Percentiles rank a stretch among this genome's conserved stretches.
These are phyloP conservation scores for Pao palembangensis DNA, from an alignment of 2,113 vertebrate species.

Conservation along the genomic window DNA sequence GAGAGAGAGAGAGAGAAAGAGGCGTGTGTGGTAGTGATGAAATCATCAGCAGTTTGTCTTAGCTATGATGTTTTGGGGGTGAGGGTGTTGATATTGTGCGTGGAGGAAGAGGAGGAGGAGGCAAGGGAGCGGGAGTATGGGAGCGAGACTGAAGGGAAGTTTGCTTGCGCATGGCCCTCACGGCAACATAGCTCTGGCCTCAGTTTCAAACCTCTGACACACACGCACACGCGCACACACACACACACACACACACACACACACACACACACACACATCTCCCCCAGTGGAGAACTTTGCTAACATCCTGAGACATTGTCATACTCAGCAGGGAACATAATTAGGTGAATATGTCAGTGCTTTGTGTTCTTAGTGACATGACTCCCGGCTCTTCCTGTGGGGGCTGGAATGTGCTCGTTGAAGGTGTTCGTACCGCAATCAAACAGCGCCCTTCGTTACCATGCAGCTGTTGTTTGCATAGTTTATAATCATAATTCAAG, in stretches of 20 bases:
- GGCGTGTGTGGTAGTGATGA: slow-evolving; percentile 65
- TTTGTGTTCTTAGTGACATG: slow-evolving; percentile 72
- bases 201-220: slow-evolving; percentile 43
- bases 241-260: slow-evolving; percentile 23
- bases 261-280: slow-evolving; percentile 29
- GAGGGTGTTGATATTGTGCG: not conserved
- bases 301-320: slow-evolving; percentile 70
- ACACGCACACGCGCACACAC: slow-evolving; percentile 26
- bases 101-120: too few relatives aligned
- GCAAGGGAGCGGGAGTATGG: slow-evolving; percentile 24
- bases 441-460: slow-evolving; percentile 37
- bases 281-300: slow-evolving; percentile 60
- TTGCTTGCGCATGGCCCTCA: slow-evolving; percentile 8
- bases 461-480: slow-evolving; percentile 7
- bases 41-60: slow-evolving; percentile 81
- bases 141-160: slow-evolving; percentile 46
- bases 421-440: slow-evolving; percentile 41
- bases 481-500: slow-evolving; percentile 18
- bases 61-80: slow-evolving; percentile 35
- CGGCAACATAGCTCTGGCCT: slow-evolving; percentile 55
- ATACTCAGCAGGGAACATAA: slow-evolving; percentile 74
- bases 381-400: slow-evolving; percentile 64
- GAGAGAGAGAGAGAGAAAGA: slow-evolving; percentile 51
- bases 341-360: slow-evolving; percentile 73
- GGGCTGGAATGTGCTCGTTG: slow-evolving; percentile 48